Evolutionary conservation across 2,888 invertebrate genomes (phyloP).

Genomic region (Chouioia cunea): DNA sequence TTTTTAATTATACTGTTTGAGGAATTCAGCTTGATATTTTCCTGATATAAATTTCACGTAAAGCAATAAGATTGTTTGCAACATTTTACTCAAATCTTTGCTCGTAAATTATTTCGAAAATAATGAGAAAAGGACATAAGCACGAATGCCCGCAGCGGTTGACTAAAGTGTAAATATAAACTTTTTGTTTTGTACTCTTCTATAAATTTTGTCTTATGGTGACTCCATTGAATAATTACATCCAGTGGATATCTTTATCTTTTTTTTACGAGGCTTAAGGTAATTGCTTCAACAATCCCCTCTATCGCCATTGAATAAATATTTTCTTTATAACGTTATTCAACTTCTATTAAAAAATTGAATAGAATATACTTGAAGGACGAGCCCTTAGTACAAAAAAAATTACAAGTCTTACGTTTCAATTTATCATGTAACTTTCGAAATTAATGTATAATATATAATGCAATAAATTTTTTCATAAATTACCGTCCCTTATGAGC

Average conservation of each 20-base stretch:
- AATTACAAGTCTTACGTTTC: not conserved
- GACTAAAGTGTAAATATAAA: conserved; percentile 53
- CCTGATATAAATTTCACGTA: not conserved
- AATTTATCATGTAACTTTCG: not conserved
- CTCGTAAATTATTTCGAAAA: conserved; percentile 47
- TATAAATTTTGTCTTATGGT: conserved; percentile 58
- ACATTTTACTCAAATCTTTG: conserved; percentile 42
- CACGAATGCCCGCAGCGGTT: conserved; percentile 51
- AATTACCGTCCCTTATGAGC: not conserved
- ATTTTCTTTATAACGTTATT: conserved; percentile 8
- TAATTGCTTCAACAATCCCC: conserved; percentile 23
- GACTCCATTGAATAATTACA: conserved; percentile 54
- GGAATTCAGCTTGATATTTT: not conserved
- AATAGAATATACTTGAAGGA: conserved; percentile 18
- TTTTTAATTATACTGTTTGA: conserved; percentile 22
- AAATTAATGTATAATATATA: not conserved
- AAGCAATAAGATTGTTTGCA: not conserved
- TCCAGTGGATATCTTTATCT: conserved; percentile 7
- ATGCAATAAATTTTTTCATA: conserved; percentile 7
- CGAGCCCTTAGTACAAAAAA: conserved; percentile 32
- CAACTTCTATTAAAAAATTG: conserved; percentile 2
- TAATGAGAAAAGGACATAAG: conserved; percentile 46
- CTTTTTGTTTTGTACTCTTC: conserved; percentile 63
- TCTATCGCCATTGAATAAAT: conserved; percentile 9
- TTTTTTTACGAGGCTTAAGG: not conserved